Evolutionary conservation across 2,797 vertebrate species (phyloP).

Genomic region (Oreochromis grahami): DNA sequence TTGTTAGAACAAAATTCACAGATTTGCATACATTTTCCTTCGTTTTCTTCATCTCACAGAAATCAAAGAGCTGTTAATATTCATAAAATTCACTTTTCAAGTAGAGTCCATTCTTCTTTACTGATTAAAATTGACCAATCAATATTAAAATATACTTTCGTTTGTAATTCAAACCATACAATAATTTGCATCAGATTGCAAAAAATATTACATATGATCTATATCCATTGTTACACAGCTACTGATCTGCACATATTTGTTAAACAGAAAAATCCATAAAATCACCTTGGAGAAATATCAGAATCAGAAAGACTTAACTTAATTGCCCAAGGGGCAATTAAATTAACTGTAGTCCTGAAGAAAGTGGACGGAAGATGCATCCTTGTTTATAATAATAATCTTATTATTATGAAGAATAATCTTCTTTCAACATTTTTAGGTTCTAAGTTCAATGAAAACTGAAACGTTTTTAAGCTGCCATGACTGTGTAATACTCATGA

Average conservation of each 20-base stretch:
- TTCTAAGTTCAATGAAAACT: neutral
- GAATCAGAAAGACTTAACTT: neutral
- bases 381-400: fast-evolving
- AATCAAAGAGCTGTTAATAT: neutral
- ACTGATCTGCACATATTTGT: neutral
- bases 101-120: neutral
- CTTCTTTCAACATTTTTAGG: neutral
- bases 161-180: neutral
- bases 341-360: neutral
- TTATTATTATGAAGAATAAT: neutral
- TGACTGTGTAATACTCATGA: neutral
- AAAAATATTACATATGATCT: neutral
- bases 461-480: fast-evolving
- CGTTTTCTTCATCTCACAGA: neutral
- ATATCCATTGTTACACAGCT: fast-evolving
- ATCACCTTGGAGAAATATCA: neutral
- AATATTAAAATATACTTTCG: fast-evolving
- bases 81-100: neutral
- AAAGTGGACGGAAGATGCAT: fast-evolving
- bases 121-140: neutral
- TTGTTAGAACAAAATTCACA: neutral
- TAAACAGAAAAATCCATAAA: neutral
- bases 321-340: neutral
- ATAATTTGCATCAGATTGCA: neutral
- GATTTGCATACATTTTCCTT: neutral